Evolutionary conservation across 2,113 vertebrate species (phyloP).

Genomic region (Jacana jacana): DNA sequence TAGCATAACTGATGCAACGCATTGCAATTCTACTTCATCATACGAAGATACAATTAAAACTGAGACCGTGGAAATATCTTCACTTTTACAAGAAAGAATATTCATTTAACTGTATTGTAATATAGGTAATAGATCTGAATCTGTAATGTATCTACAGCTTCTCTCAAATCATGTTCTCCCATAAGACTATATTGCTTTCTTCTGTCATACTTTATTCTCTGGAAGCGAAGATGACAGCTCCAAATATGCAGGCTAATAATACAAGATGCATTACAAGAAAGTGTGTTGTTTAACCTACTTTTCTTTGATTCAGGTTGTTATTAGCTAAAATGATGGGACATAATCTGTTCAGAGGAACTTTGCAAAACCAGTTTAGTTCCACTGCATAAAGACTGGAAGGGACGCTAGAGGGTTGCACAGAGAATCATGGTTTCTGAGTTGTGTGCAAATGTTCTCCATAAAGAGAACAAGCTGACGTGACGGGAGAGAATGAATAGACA

Average conservation of each 20-base stretch:
- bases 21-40: not conserved
- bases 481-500: not conserved
- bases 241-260: not conserved
- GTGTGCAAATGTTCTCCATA: not conserved
- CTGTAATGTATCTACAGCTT: not conserved
- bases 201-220: not conserved
- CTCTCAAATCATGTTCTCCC: not conserved
- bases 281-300: not conserved
- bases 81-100: not conserved
- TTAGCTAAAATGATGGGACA: not conserved
- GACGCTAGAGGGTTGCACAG: not conserved
- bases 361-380: not conserved
- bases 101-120: not conserved
- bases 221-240: not conserved
- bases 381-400: not conserved
- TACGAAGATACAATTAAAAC: not conserved
- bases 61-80: not conserved
- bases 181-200: not conserved
- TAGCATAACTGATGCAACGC: not conserved
- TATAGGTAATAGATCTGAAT: not conserved
- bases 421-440: not conserved
- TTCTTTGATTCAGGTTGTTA: not conserved
- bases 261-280: not conserved
- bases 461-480: not conserved
- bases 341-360: not conserved